Evolutionary conservation across 2,113 vertebrate genomes (phyloP).

Genomic region (Nothocercus julius): DNA sequence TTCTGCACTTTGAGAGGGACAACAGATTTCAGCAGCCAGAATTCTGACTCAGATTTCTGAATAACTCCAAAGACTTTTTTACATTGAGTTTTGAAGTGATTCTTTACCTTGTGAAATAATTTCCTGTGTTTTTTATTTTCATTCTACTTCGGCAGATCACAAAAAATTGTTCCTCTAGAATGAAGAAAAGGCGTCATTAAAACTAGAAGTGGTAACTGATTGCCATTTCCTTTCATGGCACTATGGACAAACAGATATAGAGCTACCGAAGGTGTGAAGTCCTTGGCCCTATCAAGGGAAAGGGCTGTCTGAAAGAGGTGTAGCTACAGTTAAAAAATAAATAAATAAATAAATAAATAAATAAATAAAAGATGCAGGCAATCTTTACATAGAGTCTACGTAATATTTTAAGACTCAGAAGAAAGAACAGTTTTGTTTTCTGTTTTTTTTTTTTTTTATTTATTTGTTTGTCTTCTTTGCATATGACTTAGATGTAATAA

Average conservation of each 20-base stretch:
- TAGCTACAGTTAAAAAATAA: background rate
- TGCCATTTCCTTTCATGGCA: background rate
- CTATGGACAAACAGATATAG: background rate
- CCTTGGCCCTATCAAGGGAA: background rate
- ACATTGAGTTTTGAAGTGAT: background rate
- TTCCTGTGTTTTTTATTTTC: slow-evolving; percentile 35
- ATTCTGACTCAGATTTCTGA: background rate
- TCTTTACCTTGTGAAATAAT: background rate
- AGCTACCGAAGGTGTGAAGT: background rate
- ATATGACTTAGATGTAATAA: slow-evolving; percentile 35
- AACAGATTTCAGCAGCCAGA: background rate
- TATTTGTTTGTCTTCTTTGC: background rate
- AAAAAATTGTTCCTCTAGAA: background rate
- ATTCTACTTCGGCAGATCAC: background rate
- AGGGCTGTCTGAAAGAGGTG: background rate
- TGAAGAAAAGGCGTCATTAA: background rate
- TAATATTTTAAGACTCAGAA: slow-evolving; percentile 5
- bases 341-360: background rate
- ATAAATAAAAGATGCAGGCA: background rate
- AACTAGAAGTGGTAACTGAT: background rate
- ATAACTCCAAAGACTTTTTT: background rate
- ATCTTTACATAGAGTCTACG: background rate
- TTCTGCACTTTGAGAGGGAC: background rate
- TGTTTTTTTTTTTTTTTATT: slow-evolving; percentile 12
- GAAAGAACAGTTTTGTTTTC: background rate